Percentiles rank a stretch among this genome's conserved stretches.
Evolutionary conservation across 2,888 invertebrate species (phyloP).

Genomic region (Invenusta paracnida): DNA sequence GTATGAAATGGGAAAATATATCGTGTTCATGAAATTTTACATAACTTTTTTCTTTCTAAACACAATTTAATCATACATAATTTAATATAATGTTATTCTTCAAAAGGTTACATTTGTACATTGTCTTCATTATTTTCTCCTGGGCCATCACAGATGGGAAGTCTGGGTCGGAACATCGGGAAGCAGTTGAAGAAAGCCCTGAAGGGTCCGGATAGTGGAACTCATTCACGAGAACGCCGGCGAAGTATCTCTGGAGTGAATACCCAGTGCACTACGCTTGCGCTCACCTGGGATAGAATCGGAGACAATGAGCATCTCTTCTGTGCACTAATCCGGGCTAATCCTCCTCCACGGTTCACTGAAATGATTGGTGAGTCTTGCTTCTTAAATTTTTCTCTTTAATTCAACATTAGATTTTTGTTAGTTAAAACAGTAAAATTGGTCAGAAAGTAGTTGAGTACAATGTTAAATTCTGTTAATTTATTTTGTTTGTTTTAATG

Average conservation of each 20-base stretch:
- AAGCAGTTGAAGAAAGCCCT: neutral
- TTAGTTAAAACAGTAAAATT: too few relatives aligned
- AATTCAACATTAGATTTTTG: too few relatives aligned
- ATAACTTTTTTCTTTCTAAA: too few relatives aligned
- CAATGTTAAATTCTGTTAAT: too few relatives aligned
- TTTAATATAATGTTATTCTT: too few relatives aligned
- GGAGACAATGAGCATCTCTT: neutral
- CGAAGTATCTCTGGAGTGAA: neutral
- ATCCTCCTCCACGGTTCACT: neutral
- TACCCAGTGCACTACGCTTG: neutral
- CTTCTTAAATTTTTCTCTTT: neutral
- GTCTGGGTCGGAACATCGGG: conserved; percentile 5
- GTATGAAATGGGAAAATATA: too few relatives aligned
- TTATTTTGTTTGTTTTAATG: too few relatives aligned
- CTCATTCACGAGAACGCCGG: neutral
- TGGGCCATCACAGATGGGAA: conserved; percentile 19
- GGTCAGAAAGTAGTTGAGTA: too few relatives aligned
- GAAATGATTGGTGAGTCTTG: conserved; percentile 3
- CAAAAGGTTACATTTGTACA: neutral
- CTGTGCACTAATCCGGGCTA: neutral
- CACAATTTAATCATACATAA: too few relatives aligned
- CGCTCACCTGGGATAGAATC: neutral
- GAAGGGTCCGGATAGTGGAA: neutral
- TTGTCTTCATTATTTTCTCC: neutral
- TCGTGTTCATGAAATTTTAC: neutral